Evolutionary conservation across 2,797 vertebrate species (phyloP), one percentile per base, ranked within the genome.

Genomic region (Falco naumanni): DNA sequence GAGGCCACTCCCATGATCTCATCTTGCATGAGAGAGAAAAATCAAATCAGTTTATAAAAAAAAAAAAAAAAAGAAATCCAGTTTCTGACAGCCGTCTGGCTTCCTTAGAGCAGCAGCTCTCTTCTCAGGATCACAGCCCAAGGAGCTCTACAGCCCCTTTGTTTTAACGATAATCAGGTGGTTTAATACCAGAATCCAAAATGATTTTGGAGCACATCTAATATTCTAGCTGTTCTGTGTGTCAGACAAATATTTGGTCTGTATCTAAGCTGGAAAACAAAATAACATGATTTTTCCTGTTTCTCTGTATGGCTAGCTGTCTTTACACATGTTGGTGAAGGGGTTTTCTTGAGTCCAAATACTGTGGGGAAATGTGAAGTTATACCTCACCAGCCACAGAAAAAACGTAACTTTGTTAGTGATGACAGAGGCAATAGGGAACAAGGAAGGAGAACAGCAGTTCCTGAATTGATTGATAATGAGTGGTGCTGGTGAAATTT

Each of bases 91-190:
- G 83, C 48, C 72, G 47, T 45, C 89, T 93, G 65, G 33, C 47
- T 93, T 91, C 48, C 65, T 89, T 34, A 71, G 65, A 89, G 57
- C 72, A 95, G 34, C 34, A 91, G 26, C 47, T 69, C 50, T 86
- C 65, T 96, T 96, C 88, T 51, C 83, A 88, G 80, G 61, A 79
- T 78, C 71, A 51, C 50, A 87, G 83, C 87, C 69, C 0, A 6
- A 91, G 76, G 69, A 95, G 50, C 47, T 88, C 41, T 76, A 68
- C 43, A 72, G 31, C 11, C 25, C 5, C 5, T 86, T 89, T 89
- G 61, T 93, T 92, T 95, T 94, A 87, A 88, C 65, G 69, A 11
- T 87, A 95, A 95, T 93, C 80, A 82, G 65, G 26, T 43, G 59
- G 50, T 93, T 93, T 95, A 43, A 83, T 83, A 66, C 59, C 19